Evolutionary conservation across 2,888 invertebrate genomes (phyloP).

Genomic region (Antheraea yamamai): DNA sequence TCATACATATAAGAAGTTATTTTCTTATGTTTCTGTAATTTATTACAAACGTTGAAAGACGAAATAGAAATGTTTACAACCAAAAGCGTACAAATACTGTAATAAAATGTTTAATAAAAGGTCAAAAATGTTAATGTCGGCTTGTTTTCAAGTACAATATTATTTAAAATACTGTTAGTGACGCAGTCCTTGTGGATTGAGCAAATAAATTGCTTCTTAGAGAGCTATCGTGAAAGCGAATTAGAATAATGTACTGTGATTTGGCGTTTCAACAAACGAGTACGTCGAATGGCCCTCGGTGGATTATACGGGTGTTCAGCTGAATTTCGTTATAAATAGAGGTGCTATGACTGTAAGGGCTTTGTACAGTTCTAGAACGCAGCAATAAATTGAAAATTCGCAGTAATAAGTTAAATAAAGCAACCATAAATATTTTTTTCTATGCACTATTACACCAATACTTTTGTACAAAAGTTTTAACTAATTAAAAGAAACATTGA

Average conservation of each 20-base stretch:
- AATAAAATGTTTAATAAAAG: conserved; percentile 28
- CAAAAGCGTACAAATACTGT: conserved; percentile 22
- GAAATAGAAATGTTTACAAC: conserved; percentile 38
- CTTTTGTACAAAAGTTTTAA: too few species aligned
- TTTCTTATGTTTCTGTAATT: conserved; percentile 57
- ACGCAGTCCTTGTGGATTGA: conserved; percentile 49
- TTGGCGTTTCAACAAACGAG: conserved; percentile 80
- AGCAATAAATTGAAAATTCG: conserved; percentile 39
- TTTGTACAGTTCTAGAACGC: conserved; percentile 35
- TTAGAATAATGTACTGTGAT: conserved; percentile 81
- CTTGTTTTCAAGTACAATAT: conserved; percentile 13
- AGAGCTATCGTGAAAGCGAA: conserved; percentile 78
- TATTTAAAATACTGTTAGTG: conserved; percentile 18
- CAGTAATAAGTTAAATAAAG: neutral
- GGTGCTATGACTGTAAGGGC: conserved; percentile 63
- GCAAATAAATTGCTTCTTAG: conserved; percentile 79
- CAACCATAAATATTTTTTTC: neutral
- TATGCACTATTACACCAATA: neutral
- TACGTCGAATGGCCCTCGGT: conserved; percentile 72
- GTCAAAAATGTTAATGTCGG: conserved; percentile 16
- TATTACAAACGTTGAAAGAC: conserved; percentile 42
- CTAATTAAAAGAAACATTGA: too few species aligned
- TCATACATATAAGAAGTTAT: conserved; percentile 61
- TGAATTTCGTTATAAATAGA: conserved; percentile 76
- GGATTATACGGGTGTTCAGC: conserved; percentile 71